These are phyloP conservation scores for Drosophila ironensis DNA, from an alignment of 1,140 invertebrate genomes.

Conservation along the genomic window DNA sequence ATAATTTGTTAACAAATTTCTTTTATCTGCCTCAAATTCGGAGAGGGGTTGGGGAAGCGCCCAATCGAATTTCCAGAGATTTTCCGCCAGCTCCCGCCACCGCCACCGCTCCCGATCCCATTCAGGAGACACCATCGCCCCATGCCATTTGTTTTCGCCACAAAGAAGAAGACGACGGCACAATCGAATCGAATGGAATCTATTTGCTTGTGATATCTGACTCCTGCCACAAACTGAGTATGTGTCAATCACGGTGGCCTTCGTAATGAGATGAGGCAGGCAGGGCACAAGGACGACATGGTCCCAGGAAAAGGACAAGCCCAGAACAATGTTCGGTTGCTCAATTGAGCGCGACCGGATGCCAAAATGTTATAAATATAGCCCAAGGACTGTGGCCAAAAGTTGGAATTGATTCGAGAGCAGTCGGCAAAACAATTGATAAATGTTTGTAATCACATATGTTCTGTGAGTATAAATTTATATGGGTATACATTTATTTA, in stretches of 20 bases:
- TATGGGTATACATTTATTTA: no score
- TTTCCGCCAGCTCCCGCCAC: background rate
- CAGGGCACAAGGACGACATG: background rate
- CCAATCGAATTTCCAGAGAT: constrained; percentile 18
- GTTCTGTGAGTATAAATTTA: no score
- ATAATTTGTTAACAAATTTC: no score
- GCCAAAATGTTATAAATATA: constrained; percentile 30
- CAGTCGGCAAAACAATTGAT: background rate
- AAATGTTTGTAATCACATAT: background rate
- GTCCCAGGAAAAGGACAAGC: no score
- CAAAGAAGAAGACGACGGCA: constrained; percentile 6
- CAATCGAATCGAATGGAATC: constrained; percentile 38
- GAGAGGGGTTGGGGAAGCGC: constrained; percentile 2
- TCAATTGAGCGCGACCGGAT: constrained; percentile 32
- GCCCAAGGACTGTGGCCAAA: constrained; percentile 16
- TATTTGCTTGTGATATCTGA: constrained; percentile 45
- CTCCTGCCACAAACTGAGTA: background rate
- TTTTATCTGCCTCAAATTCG: no score
- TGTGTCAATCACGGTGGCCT: constrained; percentile 60
- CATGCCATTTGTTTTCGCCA: constrained; percentile 31
- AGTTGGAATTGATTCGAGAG: constrained; percentile 10
- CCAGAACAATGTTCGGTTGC: constrained; percentile 7
- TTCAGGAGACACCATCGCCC: background rate
- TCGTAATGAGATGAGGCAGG: constrained; percentile 33
- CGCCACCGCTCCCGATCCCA: background rate